phyloP scores from a whole-genome alignment of 2,113 vertebrate species.

The Fukomys damarensis region DNA sequence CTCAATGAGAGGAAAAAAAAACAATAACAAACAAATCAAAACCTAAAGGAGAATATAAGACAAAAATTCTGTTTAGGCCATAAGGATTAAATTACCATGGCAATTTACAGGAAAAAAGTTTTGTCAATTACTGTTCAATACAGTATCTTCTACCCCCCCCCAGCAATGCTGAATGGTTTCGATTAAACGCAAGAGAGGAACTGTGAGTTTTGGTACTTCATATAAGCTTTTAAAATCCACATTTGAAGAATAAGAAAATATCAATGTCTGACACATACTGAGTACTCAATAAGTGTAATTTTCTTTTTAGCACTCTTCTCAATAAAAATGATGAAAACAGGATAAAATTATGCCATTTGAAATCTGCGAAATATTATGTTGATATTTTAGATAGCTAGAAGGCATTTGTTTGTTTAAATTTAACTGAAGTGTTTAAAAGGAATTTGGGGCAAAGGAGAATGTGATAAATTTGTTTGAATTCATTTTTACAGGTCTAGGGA shows the following conservation, averaged over 20 bases:
- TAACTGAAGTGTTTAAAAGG: neutral
- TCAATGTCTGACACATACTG: neutral
- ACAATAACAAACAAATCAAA: neutral
- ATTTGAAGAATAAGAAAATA: neutral
- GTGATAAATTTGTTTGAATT: neutral
- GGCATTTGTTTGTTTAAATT: neutral
- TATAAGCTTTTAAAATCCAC: neutral
- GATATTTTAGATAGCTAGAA: slow-evolving; percentile 1
- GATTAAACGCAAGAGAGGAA: neutral
- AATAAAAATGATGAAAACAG: neutral
- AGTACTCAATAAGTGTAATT: slow-evolving; percentile 10
- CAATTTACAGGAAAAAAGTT: neutral
- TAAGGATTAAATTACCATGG: neutral
- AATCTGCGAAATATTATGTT: neutral
- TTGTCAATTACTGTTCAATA: neutral
- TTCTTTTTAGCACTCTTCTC: neutral
- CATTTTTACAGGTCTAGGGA: neutral
- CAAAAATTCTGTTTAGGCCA: neutral
- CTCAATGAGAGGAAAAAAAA: no score
- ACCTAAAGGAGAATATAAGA: neutral
- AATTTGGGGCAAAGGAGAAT: neutral
- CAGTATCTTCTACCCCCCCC: neutral
- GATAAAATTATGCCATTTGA: neutral
- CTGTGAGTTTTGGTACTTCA: neutral
- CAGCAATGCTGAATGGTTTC: neutral